Evolutionary conservation across 1,140 invertebrate species (phyloP).

Genomic region (honey bee (Apis mellifera)): Amel_HAv3.1 CM009944.2:8871001-8871500

Average conservation of each 20-base stretch:
- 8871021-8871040: constrained; percentile 43
- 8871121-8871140: constrained; percentile 66
- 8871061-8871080: neutral
- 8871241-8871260: constrained; percentile 58
- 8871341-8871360: constrained; percentile 73
- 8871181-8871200: constrained; percentile 51
- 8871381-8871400: constrained; percentile 79
- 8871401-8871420: constrained; percentile 73
- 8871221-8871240: neutral
- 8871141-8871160: too few relatives aligned
- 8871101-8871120: constrained; percentile 60
- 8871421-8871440: constrained; percentile 50
- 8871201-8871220: constrained; percentile 60
- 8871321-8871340: constrained; percentile 18
- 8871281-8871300: constrained; percentile 29
- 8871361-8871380: constrained; percentile 77
- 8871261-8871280: constrained; percentile 60
- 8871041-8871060: constrained; percentile 29
- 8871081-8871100: too few relatives aligned
- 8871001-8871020: constrained; percentile 41
- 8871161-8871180: constrained; percentile 65
- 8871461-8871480: constrained; percentile 60
- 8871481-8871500: constrained; percentile 54
- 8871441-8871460: constrained; percentile 65
- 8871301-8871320: constrained; percentile 37